phyloP scores from a whole-genome alignment of 2,797 vertebrate genomes.

The Tachyglossus aculeatus region DNA sequence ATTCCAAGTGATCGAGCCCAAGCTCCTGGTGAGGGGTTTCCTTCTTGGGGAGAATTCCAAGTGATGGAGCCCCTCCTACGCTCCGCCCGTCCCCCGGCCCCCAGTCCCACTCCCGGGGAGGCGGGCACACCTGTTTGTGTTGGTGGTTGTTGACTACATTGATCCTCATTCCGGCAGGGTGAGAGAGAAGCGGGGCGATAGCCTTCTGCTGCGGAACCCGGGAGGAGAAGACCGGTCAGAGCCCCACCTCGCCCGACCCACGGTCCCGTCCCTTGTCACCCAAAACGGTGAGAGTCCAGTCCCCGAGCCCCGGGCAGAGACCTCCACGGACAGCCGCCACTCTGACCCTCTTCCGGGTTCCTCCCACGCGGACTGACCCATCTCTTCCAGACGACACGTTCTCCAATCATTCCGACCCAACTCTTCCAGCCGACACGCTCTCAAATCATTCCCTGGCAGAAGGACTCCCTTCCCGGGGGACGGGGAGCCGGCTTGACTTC shows the following conservation, averaged over 20 bases:
- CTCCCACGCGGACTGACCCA: too few relatives aligned
- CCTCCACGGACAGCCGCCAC: background rate
- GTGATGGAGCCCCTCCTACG: background rate
- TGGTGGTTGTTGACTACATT: conserved; percentile 81
- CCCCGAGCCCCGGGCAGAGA: too few relatives aligned
- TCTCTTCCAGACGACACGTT: too few relatives aligned
- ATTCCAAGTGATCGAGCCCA: too few relatives aligned
- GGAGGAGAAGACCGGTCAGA: conserved; percentile 11
- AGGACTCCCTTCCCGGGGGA: background rate
- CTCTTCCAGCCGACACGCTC: too few relatives aligned
- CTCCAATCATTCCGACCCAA: background rate
- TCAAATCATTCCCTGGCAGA: background rate
- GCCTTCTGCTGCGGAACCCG: conserved; percentile 73
- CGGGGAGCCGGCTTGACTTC: background rate
- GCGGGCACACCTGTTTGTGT: conserved; percentile 72
- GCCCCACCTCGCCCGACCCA: background rate
- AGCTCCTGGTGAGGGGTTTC: background rate
- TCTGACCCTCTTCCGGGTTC: too few relatives aligned
- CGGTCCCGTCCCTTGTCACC: too few relatives aligned
- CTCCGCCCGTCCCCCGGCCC: background rate
- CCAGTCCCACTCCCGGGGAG: background rate
- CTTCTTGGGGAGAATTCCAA: too few relatives aligned
- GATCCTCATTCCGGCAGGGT: conserved; percentile 80
- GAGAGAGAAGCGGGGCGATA: conserved; percentile 61
- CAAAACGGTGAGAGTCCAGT: background rate